Evolutionary conservation across 2,113 vertebrate species (phyloP).

Genomic region (Otus sunia): DNA sequence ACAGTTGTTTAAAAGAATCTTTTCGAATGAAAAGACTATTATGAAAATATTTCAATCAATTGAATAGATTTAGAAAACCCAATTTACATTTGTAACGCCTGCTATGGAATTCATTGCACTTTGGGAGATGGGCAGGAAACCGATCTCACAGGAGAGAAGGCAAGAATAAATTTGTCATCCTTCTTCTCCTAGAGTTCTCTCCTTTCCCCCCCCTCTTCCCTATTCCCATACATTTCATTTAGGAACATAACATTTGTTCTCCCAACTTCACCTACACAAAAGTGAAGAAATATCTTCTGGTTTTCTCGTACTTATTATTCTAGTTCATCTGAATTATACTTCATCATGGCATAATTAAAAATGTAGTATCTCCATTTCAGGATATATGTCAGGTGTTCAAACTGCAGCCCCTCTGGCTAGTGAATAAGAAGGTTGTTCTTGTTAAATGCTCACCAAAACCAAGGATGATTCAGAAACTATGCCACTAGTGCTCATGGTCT

Average conservation of each 20-base stretch:
- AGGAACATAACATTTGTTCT: neutral
- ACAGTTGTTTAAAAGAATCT: neutral
- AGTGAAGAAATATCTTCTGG: neutral
- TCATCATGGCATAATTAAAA: neutral
- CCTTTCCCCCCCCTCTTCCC: neutral
- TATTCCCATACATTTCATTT: neutral
- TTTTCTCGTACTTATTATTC: neutral
- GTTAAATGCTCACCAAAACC: neutral
- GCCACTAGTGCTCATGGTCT: neutral
- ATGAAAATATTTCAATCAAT: constrained; percentile 43
- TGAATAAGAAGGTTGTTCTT: neutral
- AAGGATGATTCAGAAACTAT: neutral
- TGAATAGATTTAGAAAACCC: neutral
- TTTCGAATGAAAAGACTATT: neutral
- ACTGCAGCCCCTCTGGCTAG: neutral
- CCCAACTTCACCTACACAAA: neutral
- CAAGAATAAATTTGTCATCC: neutral
- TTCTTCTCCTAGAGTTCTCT: neutral
- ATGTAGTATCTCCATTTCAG: neutral
- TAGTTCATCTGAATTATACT: neutral
- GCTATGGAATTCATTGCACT: neutral
- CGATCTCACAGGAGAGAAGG: neutral
- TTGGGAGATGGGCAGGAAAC: neutral
- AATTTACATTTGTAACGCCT: neutral
- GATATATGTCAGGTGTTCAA: neutral